phyloP scores from a whole-genome alignment of 1,140 invertebrate genomes.

The Drosophila kikkawai region DNA sequence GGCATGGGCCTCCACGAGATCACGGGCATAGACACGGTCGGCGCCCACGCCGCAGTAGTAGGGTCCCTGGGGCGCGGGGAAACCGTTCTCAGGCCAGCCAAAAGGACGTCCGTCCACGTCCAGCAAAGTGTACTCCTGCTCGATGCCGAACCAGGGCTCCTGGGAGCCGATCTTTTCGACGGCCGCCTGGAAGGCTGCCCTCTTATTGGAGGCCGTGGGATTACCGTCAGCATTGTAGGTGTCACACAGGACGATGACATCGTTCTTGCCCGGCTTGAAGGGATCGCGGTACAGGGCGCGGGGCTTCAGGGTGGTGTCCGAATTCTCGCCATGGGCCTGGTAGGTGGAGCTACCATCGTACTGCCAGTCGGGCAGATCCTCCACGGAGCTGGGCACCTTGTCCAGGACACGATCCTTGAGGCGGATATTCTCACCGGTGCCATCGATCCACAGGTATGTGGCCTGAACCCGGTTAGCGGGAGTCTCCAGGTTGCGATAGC shows the following conservation, averaged over 20 bases:
- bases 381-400: slow-evolving; percentile 89
- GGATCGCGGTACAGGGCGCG: slow-evolving; percentile 95
- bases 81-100: slow-evolving; percentile 96
- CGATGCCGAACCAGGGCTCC: slow-evolving; percentile 96
- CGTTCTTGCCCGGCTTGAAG: slow-evolving; percentile 92
- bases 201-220: slow-evolving; percentile 86
- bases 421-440: slow-evolving; percentile 93
- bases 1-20: slow-evolving; percentile 95
- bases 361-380: slow-evolving; percentile 95
- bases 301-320: slow-evolving; percentile 94
- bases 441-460: slow-evolving; percentile 98
- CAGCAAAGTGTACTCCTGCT: slow-evolving; percentile 96
- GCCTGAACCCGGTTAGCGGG: slow-evolving; percentile 91
- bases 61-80: slow-evolving; percentile 95
- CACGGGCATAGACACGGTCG: slow-evolving; percentile 96
- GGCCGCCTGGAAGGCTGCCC: slow-evolving; percentile 69
- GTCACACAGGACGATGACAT: slow-evolving; percentile 94
- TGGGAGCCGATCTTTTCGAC: slow-evolving; percentile 85
- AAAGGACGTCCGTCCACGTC: slow-evolving; percentile 95
- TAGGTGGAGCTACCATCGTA: slow-evolving; percentile 95
- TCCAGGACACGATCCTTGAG: slow-evolving; percentile 94
- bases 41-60: slow-evolving; percentile 98
- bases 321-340: slow-evolving; percentile 91
- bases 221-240: slow-evolving; percentile 89
- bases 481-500: slow-evolving; percentile 90